A percentile compares a stretch with the other conserved stretches of the same genome.
Conservation (phyloP, 2,888 invertebrate genomes). For the Cosmia trapezina region DNA sequence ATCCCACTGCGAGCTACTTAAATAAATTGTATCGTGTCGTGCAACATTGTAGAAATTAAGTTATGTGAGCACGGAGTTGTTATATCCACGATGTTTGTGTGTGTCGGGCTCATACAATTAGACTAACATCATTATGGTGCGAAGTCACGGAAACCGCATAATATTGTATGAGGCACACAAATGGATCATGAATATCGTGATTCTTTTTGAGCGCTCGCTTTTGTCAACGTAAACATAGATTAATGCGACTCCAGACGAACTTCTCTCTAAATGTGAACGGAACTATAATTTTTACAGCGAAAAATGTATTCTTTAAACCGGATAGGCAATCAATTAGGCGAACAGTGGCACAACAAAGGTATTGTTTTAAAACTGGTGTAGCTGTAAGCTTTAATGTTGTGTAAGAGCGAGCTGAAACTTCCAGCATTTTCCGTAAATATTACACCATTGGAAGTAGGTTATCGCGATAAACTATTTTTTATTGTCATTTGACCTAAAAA, state of each 20-base stretch:
- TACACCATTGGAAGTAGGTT: slow-evolving; percentile 55
- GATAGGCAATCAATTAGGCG: slow-evolving; percentile 51
- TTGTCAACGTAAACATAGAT: slow-evolving; percentile 81
- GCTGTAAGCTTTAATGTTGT: slow-evolving; percentile 44
- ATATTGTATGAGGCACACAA: slow-evolving; percentile 69
- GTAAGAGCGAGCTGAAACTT: slow-evolving; percentile 43
- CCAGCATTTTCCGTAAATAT: slow-evolving; percentile 46
- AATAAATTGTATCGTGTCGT: slow-evolving; percentile 43
- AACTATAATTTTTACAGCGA: slow-evolving; percentile 63
- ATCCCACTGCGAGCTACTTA: slow-evolving; percentile 28
- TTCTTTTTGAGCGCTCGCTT: slow-evolving; percentile 77
- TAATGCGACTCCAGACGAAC: slow-evolving; percentile 71
- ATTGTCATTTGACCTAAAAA: slow-evolving; percentile 64
- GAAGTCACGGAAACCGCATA: slow-evolving; percentile 72
- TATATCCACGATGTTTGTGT: slow-evolving; percentile 52
- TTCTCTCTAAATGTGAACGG: slow-evolving; percentile 54
- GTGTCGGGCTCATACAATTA: slow-evolving; percentile 68
- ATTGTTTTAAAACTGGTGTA: slow-evolving; percentile 49
- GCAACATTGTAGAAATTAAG: slow-evolving; percentile 56
- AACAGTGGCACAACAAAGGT: slow-evolving; percentile 55
- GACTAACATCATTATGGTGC: slow-evolving; percentile 66
- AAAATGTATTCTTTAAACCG: slow-evolving; percentile 37
- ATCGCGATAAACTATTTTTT: slow-evolving; percentile 58
- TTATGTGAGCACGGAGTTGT: slow-evolving; percentile 48
- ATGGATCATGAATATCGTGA: slow-evolving; percentile 67